These are phyloP conservation scores for Rotaria socialis DNA, from an alignment of 2,888 invertebrate species.

Conservation along the genomic window DNA sequence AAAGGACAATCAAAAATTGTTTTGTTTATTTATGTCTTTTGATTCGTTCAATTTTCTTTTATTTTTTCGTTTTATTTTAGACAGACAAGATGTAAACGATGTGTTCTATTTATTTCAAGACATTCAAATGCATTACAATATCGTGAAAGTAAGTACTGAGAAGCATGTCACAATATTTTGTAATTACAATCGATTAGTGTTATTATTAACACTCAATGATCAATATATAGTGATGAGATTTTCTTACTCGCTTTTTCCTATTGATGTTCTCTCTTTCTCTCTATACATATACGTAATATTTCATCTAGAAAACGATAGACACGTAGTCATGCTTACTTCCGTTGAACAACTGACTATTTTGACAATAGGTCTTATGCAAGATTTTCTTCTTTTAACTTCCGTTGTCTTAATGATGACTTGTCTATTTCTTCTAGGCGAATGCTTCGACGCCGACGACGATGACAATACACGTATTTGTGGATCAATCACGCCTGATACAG, in stretches of 20 bases:
- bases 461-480: background rate
- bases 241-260: background rate
- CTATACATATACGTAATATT: background rate
- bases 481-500: constrained; percentile 31
- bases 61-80: background rate
- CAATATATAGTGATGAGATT: background rate
- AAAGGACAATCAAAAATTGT: background rate
- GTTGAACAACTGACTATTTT: constrained; percentile 6
- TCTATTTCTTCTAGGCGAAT: constrained; percentile 28
- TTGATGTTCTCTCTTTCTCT: background rate
- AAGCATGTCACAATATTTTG: background rate
- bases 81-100: constrained; percentile 11
- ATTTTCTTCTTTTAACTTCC: constrained; percentile 26
- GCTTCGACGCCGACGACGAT: constrained; percentile 12
- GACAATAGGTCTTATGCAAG: constrained; percentile 23
- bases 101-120: constrained; percentile 8
- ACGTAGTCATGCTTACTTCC: constrained; percentile 27
- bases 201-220: too few species aligned
- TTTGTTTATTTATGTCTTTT: background rate
- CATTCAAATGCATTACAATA: background rate
- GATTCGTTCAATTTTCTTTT: background rate
- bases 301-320: constrained; percentile 4
- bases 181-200: background rate
- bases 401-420: background rate
- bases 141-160: background rate